Base-by-base conservation (phyloP, 1,140 invertebrate genomes). In the Aplysia californica region DNA sequence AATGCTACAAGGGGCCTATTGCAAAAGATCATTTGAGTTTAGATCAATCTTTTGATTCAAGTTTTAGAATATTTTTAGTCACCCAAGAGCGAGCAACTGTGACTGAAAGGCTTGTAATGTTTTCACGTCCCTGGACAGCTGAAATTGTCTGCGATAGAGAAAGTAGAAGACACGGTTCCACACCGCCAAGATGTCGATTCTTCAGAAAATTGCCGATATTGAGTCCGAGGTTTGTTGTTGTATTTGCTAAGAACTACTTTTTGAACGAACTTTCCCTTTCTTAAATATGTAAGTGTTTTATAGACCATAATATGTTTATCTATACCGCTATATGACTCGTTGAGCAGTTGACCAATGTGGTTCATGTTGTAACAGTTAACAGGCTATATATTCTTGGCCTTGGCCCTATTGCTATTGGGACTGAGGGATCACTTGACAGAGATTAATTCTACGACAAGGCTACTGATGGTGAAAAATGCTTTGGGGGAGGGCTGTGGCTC, bases 151-250 rank as follows among this genome's bases (percentile, higher is more conserved):
- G 10, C n/a, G n/a, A n/a, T 15, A 50, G 44, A 50, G n/a, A 50
- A 50, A n/a, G n/a, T 15, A n/a, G 44, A n/a, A 50, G 44, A n/a
- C 44, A 50, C n/a, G n/a, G n/a, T 50, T 50, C 33, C 21, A 35
- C 39, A 35, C 4, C 33, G 50, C 15, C 29, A 85, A 75, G 74
- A 89, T 89, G 88, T 87, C 87, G 55, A 97, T 98, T 87, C 88
- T 99, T 83, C 96, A 98, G 88, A 99, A 97, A 93, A 99, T 99
- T 87, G 93, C 97, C 39, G 95, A 95, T 85, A 99, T 99, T 85
- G 98, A 99, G 92, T 92, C 95, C 79, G 98, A 99, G 94, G 97
- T 98, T 93, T 35, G 35, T 75, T 56, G 38, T 72, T 33, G 26
- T 71, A 68, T 18, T 58, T 36, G 72, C 33, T 26, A 66, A 75